Evolutionary conservation across 2,888 invertebrate genomes (phyloP).

Genomic region (Epirrita christyi): DNA sequence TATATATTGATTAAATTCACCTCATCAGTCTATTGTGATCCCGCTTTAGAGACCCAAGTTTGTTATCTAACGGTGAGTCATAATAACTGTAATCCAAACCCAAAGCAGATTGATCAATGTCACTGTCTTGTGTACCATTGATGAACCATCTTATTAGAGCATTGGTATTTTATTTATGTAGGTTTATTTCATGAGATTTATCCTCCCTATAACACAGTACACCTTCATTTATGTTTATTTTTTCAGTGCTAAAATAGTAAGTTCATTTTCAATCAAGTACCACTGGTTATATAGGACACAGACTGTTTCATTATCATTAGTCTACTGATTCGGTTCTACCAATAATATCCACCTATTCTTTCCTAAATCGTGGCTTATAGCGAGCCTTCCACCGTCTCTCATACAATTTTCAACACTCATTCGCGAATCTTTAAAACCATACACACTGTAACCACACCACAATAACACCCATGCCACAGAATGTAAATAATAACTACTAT

Average conservation of each 20-base stretch:
- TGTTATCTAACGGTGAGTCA: background rate
- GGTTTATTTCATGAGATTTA: too few species aligned
- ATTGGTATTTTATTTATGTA: too few species aligned
- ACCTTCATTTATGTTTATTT: too few species aligned
- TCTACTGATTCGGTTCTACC: background rate
- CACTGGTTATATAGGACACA: too few species aligned
- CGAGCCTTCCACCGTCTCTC: background rate
- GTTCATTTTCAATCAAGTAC: too few species aligned
- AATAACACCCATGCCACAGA: background rate
- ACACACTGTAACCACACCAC: background rate
- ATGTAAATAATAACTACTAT: slow-evolving; percentile 13
- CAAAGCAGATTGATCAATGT: background rate
- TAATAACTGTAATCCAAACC: background rate
- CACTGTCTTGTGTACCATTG: background rate
- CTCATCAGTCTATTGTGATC: background rate
- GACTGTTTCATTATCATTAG: too few species aligned
- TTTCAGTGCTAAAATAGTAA: too few species aligned
- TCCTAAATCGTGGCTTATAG: background rate
- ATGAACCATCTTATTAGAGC: too few species aligned
- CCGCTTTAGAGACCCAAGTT: background rate
- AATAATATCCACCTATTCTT: background rate
- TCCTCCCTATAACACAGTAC: too few species aligned
- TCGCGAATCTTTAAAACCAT: background rate
- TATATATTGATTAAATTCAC: background rate
- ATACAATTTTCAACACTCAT: slow-evolving; percentile 9